Conservation (phyloP, 2,888 invertebrate species). For the Lymantria monacha region DNA sequence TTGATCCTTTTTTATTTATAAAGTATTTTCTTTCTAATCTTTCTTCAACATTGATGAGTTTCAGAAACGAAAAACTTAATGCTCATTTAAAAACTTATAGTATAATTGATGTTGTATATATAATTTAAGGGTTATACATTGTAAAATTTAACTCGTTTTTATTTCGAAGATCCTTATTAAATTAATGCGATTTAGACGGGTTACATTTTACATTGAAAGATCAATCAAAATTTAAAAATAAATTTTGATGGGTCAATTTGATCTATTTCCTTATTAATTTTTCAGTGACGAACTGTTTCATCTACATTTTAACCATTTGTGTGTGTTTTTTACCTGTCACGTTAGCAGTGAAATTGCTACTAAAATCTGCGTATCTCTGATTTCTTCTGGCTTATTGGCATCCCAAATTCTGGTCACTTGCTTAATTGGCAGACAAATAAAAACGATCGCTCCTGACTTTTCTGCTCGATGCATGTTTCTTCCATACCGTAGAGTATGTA, state of each 20-base stretch:
- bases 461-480: slow-evolving; percentile 58
- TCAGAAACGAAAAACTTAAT: slow-evolving; percentile 6
- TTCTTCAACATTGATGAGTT: slow-evolving; percentile 10
- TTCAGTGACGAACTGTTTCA: slow-evolving; percentile 40
- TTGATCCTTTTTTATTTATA: neutral
- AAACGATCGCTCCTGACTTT: slow-evolving; percentile 18
- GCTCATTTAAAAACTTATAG: neutral
- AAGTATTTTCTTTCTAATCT: slow-evolving; percentile 7
- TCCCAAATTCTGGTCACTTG: slow-evolving; percentile 43
- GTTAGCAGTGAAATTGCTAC: slow-evolving; percentile 49
- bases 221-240: slow-evolving; percentile 29
- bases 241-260: too few relatives aligned
- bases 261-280: slow-evolving; percentile 27
- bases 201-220: slow-evolving; percentile 23
- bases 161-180: too few relatives aligned
- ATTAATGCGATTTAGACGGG: neutral
- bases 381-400: slow-evolving; percentile 58
- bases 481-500: slow-evolving; percentile 52
- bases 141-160: slow-evolving; percentile 11
- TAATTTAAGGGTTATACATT: slow-evolving; percentile 10
- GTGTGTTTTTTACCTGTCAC: slow-evolving; percentile 59
- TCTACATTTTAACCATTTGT: slow-evolving; percentile 56
- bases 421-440: slow-evolving; percentile 43
- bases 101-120: slow-evolving; percentile 25
- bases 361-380: slow-evolving; percentile 35